Conservation (phyloP, 2,797 vertebrate species). For the Gastrophryne carolinensis region DNA sequence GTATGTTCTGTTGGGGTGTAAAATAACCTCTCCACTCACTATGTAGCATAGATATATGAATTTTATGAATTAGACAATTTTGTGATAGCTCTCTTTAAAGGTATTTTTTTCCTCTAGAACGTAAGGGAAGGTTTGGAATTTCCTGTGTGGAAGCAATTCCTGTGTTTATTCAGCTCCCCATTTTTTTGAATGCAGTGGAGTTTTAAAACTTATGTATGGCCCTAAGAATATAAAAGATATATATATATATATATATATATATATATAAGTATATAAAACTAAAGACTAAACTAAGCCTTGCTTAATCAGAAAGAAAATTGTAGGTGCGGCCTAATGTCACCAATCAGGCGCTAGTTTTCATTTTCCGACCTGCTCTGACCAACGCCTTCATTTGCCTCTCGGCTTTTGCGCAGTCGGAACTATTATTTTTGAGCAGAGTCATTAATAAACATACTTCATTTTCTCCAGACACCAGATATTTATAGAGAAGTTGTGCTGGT, state of each 20-base stretch:
- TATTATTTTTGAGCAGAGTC: neutral
- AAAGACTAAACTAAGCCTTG: too few relatives aligned
- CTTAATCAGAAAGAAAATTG: neutral
- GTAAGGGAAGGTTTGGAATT: neutral
- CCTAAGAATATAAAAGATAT: neutral
- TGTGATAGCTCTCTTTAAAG: too few relatives aligned
- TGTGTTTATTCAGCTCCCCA: neutral
- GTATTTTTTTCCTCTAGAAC: too few relatives aligned
- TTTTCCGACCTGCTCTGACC: neutral
- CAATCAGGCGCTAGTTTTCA: neutral
- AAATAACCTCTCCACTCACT: too few relatives aligned
- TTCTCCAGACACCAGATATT: neutral
- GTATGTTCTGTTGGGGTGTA: too few relatives aligned
- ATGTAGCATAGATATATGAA: too few relatives aligned
- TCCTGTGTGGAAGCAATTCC: neutral
- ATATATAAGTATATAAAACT: neutral
- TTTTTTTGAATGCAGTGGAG: neutral
- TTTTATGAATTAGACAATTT: too few relatives aligned
- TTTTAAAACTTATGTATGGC: neutral
- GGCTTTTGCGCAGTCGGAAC: neutral
- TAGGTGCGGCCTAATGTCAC: neutral
- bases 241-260: too few relatives aligned
- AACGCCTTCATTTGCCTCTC: neutral
- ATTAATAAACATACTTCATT: constrained; percentile 13
- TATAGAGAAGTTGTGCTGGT: constrained; percentile 1